Evolutionary conservation across 2,113 vertebrate species (phyloP).

Genomic region (Pomatostomus ruficeps): DNA sequence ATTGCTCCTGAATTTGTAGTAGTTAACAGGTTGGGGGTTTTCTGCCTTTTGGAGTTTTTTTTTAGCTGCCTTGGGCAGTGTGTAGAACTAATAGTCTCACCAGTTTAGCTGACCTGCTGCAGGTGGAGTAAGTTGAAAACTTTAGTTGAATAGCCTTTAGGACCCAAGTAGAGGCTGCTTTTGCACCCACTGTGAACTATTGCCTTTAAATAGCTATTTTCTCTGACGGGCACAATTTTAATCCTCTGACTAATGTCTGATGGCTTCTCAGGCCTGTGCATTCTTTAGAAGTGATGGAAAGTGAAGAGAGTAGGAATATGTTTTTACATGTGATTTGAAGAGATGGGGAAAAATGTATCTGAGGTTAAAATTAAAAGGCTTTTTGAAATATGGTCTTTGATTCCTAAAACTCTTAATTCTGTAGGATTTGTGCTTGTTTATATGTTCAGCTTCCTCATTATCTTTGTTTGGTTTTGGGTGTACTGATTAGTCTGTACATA

Average conservation of each 20-base stretch:
- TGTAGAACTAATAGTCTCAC: neutral
- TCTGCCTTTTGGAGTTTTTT: neutral
- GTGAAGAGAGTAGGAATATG: neutral
- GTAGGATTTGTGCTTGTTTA: slow-evolving; percentile 29
- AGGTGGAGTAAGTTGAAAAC: neutral
- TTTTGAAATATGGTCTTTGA: neutral
- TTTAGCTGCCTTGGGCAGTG: neutral
- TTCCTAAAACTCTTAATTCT: slow-evolving; percentile 11
- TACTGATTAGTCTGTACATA: neutral
- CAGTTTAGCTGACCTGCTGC: neutral
- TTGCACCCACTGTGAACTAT: neutral
- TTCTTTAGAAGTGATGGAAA: neutral
- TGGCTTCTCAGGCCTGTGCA: neutral
- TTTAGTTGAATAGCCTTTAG: neutral
- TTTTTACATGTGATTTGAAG: neutral
- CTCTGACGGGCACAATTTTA: neutral
- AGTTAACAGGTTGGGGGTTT: neutral
- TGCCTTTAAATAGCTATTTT: neutral
- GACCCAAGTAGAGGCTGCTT: neutral
- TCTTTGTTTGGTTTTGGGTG: slow-evolving; percentile 6
- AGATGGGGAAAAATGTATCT: neutral
- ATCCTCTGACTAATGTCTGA: neutral
- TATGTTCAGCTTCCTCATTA: neutral
- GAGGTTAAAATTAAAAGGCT: neutral
- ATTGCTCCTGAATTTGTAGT: neutral